phyloP scores from a whole-genome alignment of 2,113 vertebrate species.

The Dicaeum eximium region DNA sequence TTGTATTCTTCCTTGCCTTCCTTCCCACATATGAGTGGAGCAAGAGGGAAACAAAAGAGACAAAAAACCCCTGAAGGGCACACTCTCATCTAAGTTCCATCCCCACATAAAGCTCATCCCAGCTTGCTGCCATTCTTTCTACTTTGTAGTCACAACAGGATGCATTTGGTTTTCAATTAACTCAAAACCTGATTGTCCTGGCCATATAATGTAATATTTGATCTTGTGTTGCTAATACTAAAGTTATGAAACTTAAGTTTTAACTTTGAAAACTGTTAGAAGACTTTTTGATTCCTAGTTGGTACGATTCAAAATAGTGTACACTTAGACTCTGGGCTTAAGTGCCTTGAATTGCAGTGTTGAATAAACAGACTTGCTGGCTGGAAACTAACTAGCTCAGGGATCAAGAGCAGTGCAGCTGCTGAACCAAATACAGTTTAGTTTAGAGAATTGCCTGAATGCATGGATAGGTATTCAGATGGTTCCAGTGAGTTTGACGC shows the following conservation, averaged over 20 bases:
- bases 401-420: not conserved
- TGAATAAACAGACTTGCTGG: not conserved
- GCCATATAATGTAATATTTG: not conserved
- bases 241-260: not conserved
- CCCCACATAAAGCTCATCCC: not conserved
- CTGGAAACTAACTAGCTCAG: not conserved
- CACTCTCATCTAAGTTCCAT: not conserved
- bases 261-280: not conserved
- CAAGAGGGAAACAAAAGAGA: not conserved
- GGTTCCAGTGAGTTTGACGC: not conserved
- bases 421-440: not conserved
- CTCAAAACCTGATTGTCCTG: not conserved
- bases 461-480: not conserved
- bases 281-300: not conserved
- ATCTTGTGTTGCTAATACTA: not conserved
- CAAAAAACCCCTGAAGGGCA: not conserved
- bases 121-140: not conserved
- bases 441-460: not conserved
- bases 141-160: not conserved
- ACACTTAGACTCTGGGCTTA: not conserved
- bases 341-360: not conserved
- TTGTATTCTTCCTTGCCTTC: conserved; percentile 7
- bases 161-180: not conserved
- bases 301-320: not conserved
- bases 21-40: not conserved